phyloP scores from a whole-genome alignment of 2,797 vertebrate species.

The Aratinga solstitialis region DNA sequence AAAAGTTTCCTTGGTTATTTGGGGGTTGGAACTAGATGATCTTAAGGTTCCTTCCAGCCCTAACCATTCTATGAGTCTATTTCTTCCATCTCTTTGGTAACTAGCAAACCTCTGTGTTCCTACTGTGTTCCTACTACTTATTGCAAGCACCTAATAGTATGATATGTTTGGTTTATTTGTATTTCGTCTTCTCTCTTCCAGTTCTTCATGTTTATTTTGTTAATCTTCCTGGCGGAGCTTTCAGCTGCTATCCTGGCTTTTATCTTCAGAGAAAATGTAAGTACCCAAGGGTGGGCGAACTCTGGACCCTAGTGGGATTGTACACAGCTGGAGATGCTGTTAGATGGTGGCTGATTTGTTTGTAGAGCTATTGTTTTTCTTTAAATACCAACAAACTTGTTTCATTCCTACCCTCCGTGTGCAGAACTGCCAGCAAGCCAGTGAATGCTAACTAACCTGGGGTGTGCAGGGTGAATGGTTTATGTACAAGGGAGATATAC shows the following conservation, averaged over 20 bases:
- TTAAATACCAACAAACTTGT: not conserved
- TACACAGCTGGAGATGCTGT: not conserved
- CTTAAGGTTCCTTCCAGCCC: not conserved
- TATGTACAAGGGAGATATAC: not conserved
- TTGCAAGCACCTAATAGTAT: not conserved
- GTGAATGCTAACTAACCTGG: not conserved
- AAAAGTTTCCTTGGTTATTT: not conserved
- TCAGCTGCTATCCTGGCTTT: constrained; percentile 92
- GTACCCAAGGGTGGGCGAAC: constrained; percentile 41
- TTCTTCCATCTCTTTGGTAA: not conserved
- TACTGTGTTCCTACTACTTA: not conserved
- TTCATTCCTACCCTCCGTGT: not conserved
- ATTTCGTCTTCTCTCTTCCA: constrained; percentile 62
- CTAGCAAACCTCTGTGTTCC: not conserved
- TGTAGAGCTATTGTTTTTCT: not conserved
- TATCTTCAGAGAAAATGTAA: constrained; percentile 92
- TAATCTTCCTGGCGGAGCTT: constrained; percentile 93
- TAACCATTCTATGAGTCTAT: not conserved
- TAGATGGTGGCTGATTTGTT: not conserved
- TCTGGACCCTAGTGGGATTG: not conserved
- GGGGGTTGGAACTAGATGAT: not conserved
- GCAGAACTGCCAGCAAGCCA: not conserved
- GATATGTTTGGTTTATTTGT: not conserved
- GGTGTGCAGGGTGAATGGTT: not conserved
- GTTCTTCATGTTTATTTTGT: constrained; percentile 94